These are phyloP conservation scores for Epicampocera succincta DNA, from an alignment of 2,888 invertebrate genomes.

Conservation along the genomic window DNA sequence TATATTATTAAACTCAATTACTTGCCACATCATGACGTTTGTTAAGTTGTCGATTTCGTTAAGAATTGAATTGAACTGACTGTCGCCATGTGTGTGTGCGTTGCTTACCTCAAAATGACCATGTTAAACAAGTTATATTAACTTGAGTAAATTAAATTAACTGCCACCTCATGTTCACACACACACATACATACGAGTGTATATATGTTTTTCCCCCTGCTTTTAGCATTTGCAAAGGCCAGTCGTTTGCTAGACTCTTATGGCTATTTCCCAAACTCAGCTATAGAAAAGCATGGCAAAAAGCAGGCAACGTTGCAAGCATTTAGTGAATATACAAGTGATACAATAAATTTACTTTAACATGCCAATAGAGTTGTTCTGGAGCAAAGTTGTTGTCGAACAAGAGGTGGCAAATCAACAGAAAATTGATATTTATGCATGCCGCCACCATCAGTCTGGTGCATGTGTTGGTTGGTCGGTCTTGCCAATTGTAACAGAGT, in stretches of 20 bases:
- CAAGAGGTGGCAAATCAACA: slow-evolving; percentile 70
- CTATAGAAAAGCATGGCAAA: slow-evolving; percentile 15
- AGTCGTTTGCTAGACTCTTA: slow-evolving; percentile 29
- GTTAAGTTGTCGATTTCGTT: slow-evolving; percentile 34
- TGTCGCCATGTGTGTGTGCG: slow-evolving; percentile 5
- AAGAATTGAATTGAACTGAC: neutral
- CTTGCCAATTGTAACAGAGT: slow-evolving; percentile 39
- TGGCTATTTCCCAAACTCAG: slow-evolving; percentile 27
- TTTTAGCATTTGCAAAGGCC: neutral
- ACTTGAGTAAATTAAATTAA: slow-evolving; percentile 70
- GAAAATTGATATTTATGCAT: slow-evolving; percentile 70
- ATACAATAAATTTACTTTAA: slow-evolving; percentile 68
- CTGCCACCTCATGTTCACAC: slow-evolving; percentile 67
- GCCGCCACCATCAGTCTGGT: slow-evolving; percentile 62
- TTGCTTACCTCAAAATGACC: slow-evolving; percentile 46
- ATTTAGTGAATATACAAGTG: slow-evolving; percentile 45
- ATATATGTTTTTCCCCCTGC: slow-evolving; percentile 12
- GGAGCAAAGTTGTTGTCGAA: slow-evolving; percentile 61
- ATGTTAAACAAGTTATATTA: slow-evolving; percentile 69
- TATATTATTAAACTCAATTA: slow-evolving; percentile 66
- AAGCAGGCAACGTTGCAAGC: neutral
- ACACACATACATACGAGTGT: slow-evolving; percentile 41
- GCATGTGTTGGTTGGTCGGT: slow-evolving; percentile 22
- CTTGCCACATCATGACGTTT: slow-evolving; percentile 51
- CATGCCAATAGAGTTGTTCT: slow-evolving; percentile 70